Evolutionary conservation across 2,888 invertebrate genomes (phyloP).

Genomic region (Drosophila anomalipes): DNA sequence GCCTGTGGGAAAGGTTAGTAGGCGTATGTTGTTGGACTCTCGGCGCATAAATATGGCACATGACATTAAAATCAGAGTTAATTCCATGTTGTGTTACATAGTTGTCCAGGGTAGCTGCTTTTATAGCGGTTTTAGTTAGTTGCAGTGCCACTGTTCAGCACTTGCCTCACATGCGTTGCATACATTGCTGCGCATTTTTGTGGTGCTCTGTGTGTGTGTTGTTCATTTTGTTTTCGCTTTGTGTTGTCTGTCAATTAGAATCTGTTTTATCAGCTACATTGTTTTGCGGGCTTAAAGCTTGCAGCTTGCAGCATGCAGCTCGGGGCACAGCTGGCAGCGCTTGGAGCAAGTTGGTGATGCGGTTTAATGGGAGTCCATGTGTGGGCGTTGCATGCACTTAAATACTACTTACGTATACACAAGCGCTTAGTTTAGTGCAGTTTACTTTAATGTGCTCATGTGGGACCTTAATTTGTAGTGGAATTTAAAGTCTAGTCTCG

Average conservation of each 20-base stretch:
- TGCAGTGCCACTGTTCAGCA: neutral
- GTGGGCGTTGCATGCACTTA: slow-evolving; percentile 45
- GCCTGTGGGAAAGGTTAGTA: slow-evolving; percentile 6
- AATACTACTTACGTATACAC: slow-evolving; percentile 30
- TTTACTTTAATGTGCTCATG: slow-evolving; percentile 29
- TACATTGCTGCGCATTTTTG: slow-evolving; percentile 22
- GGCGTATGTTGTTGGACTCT: slow-evolving; percentile 40
- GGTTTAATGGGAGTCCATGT: slow-evolving; percentile 44
- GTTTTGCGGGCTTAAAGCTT: slow-evolving; percentile 28
- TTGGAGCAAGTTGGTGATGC: slow-evolving; percentile 25
- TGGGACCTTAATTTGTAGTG: slow-evolving; percentile 10
- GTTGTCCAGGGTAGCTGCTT: slow-evolving; percentile 46
- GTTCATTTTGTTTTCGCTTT: slow-evolving; percentile 13
- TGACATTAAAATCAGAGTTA: slow-evolving; percentile 71
- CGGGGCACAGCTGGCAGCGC: slow-evolving; percentile 3
- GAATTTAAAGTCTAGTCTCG: slow-evolving; percentile 1
- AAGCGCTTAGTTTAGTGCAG: slow-evolving; percentile 40
- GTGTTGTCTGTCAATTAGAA: slow-evolving; percentile 68
- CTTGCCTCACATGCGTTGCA: slow-evolving; percentile 27
- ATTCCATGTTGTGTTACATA: slow-evolving; percentile 70
- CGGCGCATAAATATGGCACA: slow-evolving; percentile 63
- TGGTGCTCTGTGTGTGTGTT: neutral
- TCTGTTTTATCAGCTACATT: slow-evolving; percentile 61
- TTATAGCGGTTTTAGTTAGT: slow-evolving; percentile 31
- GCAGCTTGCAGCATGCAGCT: slow-evolving; percentile 20